Conservation (phyloP, 2,888 invertebrate genomes). For the Idaea biselata region DNA sequence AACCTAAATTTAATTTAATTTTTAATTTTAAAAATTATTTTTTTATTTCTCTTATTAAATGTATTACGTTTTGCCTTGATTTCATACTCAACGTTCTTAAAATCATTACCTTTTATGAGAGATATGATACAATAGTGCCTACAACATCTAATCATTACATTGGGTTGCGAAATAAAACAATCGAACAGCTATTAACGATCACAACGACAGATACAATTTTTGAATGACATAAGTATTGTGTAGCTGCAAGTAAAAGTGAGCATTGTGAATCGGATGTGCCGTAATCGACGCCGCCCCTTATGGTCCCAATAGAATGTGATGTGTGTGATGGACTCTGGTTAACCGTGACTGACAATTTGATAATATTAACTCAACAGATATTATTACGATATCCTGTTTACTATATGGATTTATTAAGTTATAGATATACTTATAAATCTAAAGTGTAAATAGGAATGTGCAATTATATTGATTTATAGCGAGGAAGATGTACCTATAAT, state of each 20-base stretch:
- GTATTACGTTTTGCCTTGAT: too few species aligned
- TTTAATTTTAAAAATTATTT: too few species aligned
- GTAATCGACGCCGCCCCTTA: slow-evolving; percentile 47
- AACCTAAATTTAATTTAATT: too few species aligned
- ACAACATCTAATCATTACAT: background rate
- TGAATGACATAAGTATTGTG: slow-evolving; percentile 52
- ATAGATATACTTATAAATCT: too few species aligned
- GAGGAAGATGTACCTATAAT: too few species aligned
- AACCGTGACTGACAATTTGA: slow-evolving; percentile 35
- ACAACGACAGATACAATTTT: slow-evolving; percentile 29
- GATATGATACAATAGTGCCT: too few species aligned
- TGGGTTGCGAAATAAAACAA: slow-evolving; percentile 5
- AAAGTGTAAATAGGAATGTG: too few species aligned
- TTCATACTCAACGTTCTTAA: too few species aligned
- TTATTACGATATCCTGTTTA: background rate
- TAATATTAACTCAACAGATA: background rate
- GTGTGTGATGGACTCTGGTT: slow-evolving; percentile 31
- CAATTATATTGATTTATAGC: too few species aligned
- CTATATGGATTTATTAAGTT: background rate
- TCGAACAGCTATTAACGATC: slow-evolving; percentile 8
- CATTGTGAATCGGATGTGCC: slow-evolving; percentile 48
- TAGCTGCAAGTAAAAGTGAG: slow-evolving; percentile 62
- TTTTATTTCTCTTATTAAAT: too few species aligned
- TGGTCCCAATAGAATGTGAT: slow-evolving; percentile 35
- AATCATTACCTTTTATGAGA: too few species aligned